Conservation (phyloP, 2,113 vertebrate genomes). For the Actinemys pallida region DNA sequence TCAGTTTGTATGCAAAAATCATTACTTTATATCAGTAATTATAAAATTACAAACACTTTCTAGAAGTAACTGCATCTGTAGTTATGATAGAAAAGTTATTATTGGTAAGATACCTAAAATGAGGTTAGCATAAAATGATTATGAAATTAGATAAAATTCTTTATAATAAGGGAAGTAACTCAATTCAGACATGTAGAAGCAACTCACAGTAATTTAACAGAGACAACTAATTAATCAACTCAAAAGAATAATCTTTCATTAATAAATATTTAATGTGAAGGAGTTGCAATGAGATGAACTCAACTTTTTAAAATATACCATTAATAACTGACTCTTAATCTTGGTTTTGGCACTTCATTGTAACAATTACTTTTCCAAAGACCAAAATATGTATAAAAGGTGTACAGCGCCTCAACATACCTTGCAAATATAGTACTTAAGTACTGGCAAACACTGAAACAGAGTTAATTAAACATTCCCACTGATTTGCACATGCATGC, state of each 20-base stretch:
- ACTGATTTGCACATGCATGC: constrained; percentile 96
- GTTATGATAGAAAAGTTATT: constrained; percentile 87
- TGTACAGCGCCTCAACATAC: constrained; percentile 87
- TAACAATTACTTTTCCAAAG: constrained; percentile 92
- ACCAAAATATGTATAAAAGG: constrained; percentile 89
- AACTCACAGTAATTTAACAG: constrained; percentile 59
- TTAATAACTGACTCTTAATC: constrained; percentile 80
- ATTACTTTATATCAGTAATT: constrained; percentile 81
- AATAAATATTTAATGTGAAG: constrained; percentile 77
- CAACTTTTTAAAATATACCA: constrained; percentile 83
- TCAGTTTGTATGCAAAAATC: constrained; percentile 82
- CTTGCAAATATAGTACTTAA: constrained; percentile 87
- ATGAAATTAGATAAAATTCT: constrained; percentile 35
- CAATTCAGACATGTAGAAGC: constrained; percentile 3
- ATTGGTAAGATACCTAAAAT: constrained; percentile 73
- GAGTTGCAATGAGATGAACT: constrained; percentile 79
- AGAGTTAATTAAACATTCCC: constrained; percentile 93
- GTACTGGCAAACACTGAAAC: constrained; percentile 95
- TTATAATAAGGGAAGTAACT: constrained; percentile 9
- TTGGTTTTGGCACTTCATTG: constrained; percentile 98
- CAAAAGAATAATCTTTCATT: constrained; percentile 75
- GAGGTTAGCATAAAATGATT: constrained; percentile 84
- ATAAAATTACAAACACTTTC: constrained; percentile 99
- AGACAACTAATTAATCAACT: constrained; percentile 73
- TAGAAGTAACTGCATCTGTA: constrained; percentile 91